phyloP scores from a whole-genome alignment of 1,140 invertebrate genomes.

The Platorchestia sp. region DNA sequence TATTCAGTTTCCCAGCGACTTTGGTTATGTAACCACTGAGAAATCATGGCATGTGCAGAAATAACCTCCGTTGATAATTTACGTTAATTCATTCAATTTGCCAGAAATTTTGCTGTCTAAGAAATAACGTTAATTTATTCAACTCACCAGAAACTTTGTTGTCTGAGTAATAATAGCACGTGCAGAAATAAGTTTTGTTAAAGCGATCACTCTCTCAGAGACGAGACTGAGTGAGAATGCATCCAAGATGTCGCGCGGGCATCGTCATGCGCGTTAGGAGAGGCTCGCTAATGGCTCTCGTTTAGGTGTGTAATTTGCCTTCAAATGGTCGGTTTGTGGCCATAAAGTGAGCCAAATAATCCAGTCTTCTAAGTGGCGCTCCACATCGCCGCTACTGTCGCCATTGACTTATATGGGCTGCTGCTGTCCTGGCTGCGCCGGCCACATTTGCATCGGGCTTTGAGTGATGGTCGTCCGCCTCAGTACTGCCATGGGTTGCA shows the following conservation, averaged over 20 bases:
- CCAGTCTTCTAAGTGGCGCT: background rate
- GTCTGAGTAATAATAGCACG: background rate
- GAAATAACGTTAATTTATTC: too few species aligned
- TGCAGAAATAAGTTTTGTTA: background rate
- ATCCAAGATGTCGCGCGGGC: background rate
- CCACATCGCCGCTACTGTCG: constrained; percentile 9
- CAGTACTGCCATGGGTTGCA: background rate
- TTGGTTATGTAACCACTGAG: too few species aligned
- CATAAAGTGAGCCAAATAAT: constrained; percentile 8
- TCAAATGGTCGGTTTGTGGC: constrained; percentile 30
- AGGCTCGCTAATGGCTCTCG: constrained; percentile 21
- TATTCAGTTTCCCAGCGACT: too few species aligned
- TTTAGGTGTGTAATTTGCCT: constrained; percentile 45
- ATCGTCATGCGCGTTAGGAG: constrained; percentile 10
- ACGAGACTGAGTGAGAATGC: background rate
- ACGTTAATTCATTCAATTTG: background rate
- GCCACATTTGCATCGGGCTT: background rate
- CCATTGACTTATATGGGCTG: background rate
- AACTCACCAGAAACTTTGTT: too few species aligned
- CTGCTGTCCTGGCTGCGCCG: background rate
- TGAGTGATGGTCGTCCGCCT: background rate
- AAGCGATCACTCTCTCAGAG: background rate
- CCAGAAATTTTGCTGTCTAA: background rate
- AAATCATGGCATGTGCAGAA: too few species aligned
- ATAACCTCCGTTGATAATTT: too few species aligned